Conservation (phyloP, 2,113 vertebrate species). For the Petromus typicus region DNA sequence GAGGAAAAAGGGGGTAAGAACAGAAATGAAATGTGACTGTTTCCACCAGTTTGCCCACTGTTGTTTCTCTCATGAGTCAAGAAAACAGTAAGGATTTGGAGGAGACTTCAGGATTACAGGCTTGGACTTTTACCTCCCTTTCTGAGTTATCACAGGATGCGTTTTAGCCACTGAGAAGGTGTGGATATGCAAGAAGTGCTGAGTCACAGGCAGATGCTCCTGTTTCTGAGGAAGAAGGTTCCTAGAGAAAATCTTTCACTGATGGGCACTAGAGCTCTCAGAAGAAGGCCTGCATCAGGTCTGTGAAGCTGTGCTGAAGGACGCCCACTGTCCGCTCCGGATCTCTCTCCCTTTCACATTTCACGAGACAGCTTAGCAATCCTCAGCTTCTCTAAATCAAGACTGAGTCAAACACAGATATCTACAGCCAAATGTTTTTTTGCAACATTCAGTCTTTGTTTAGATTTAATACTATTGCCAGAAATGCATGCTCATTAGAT, state of each 20-base stretch:
- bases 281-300: background rate
- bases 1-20: too few species aligned
- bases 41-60: background rate
- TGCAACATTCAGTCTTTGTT: background rate
- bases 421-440: background rate
- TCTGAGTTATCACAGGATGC: background rate
- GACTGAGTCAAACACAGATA: slow-evolving; percentile 23
- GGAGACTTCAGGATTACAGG: background rate
- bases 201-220: background rate
- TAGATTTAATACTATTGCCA: background rate
- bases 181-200: background rate
- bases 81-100: background rate
- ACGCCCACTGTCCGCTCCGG: background rate
- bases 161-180: background rate
- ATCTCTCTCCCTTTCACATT: background rate
- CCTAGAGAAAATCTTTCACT: slow-evolving; percentile 7
- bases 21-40: background rate
- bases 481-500: background rate
- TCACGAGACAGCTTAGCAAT: slow-evolving; percentile 31
- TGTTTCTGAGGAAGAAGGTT: background rate
- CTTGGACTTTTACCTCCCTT: background rate
- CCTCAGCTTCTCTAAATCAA: background rate
- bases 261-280: rapidly evolving
- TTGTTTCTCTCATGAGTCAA: background rate
- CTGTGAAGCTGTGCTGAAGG: background rate